Percentiles rank a stretch among this genome's conserved stretches.
phyloP scores from a whole-genome alignment of 2,888 invertebrate species.

The Harpagoxenus sublaevis region DNA sequence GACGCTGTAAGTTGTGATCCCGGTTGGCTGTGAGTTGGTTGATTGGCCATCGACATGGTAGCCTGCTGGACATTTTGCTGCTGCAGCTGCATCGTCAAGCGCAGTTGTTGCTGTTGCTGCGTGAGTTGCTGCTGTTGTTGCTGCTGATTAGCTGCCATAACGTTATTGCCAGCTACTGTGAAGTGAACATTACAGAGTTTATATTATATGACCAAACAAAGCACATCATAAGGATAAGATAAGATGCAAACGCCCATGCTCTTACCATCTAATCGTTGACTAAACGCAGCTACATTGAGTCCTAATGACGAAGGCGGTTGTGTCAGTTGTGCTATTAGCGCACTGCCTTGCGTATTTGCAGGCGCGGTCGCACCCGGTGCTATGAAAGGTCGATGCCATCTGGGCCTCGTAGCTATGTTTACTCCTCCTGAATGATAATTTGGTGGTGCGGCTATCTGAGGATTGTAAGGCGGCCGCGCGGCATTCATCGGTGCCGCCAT shows the following conservation, averaged over 20 bases:
- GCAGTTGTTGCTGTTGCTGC: constrained; percentile 79
- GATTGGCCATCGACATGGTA: constrained; percentile 84
- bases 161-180: constrained; percentile 76
- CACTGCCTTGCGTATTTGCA: constrained; percentile 86
- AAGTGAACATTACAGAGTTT: not conserved
- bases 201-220: not conserved
- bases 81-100: constrained; percentile 73
- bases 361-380: constrained; percentile 77
- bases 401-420: constrained; percentile 77
- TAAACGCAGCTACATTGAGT: constrained; percentile 86
- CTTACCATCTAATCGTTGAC: constrained; percentile 86
- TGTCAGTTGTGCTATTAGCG: constrained; percentile 88
- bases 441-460: constrained; percentile 86
- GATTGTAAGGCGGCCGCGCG: constrained; percentile 83
- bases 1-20: constrained; percentile 82
- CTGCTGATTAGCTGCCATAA: constrained; percentile 84
- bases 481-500: constrained; percentile 82
- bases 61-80: constrained; percentile 80
- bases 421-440: constrained; percentile 85
- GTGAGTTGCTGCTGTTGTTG: constrained; percentile 84
- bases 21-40: constrained; percentile 78
- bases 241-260: not conserved
- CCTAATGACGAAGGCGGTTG: constrained; percentile 88
- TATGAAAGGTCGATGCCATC: constrained; percentile 82
- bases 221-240: not conserved